Conservation (phyloP, 1,140 invertebrate genomes). For the Lethocerus indicus region DNA sequence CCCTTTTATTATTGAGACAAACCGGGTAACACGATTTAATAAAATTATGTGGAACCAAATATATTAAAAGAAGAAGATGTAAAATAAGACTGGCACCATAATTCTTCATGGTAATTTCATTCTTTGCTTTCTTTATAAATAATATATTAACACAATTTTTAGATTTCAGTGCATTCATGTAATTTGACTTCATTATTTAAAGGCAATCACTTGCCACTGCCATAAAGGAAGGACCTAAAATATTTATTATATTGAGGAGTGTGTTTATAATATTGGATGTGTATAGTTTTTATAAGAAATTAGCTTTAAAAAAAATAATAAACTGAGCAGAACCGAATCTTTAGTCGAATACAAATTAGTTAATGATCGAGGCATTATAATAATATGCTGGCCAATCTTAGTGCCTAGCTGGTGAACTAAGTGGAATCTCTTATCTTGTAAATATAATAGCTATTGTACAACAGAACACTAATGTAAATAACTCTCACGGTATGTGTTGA, state of each 20-base stretch:
- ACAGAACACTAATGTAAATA: slow-evolving; percentile 10
- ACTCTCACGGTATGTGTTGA: slow-evolving; percentile 9
- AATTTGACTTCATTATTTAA: slow-evolving; percentile 7
- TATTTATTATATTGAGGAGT: slow-evolving; percentile 7
- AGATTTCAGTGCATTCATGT: not conserved
- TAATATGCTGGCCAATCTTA: slow-evolving; percentile 9
- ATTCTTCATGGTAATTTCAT: slow-evolving; percentile 13
- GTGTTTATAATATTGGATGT: slow-evolving; percentile 9
- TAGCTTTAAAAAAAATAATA: slow-evolving; percentile 9
- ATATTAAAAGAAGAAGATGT: not conserved
- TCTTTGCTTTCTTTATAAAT: slow-evolving; percentile 7
- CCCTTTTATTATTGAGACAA: slow-evolving; percentile 12
- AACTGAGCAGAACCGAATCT: slow-evolving; percentile 3
- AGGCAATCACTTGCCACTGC: slow-evolving; percentile 16
- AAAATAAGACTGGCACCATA: slow-evolving; percentile 13
- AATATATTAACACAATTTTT: not conserved
- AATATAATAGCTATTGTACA: slow-evolving; percentile 11
- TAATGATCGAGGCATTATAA: not conserved
- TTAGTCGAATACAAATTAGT: slow-evolving; percentile 7
- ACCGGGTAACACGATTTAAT: not conserved
- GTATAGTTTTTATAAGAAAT: slow-evolving; percentile 13
- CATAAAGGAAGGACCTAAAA: slow-evolving; percentile 16
- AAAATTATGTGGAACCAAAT: not conserved
- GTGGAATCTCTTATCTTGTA: not conserved
- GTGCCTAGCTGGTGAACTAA: slow-evolving; percentile 11